Evolutionary conservation across 2,113 vertebrate genomes (phyloP).

Genomic region (Eretmochelys imbricata): DNA sequence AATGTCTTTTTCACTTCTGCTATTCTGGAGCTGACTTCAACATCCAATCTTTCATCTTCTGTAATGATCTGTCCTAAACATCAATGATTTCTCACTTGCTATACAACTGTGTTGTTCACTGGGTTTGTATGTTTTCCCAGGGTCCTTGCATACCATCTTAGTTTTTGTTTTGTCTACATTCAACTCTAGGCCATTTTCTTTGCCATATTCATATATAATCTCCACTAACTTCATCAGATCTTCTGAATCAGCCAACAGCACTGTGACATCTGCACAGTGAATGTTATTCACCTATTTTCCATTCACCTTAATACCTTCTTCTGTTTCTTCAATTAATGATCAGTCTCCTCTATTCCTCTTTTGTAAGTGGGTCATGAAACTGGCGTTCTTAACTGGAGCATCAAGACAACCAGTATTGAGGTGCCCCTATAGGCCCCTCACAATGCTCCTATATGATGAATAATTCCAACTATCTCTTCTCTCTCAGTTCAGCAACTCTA

Average conservation of each 20-base stretch:
- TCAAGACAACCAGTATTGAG: neutral
- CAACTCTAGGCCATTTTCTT: neutral
- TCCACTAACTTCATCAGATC: neutral
- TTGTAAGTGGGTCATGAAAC: neutral
- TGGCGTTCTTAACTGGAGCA: neutral
- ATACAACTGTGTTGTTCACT: neutral
- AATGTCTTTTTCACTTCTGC: neutral
- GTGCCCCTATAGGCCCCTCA: neutral
- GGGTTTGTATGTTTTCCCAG: neutral
- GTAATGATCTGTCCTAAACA: neutral
- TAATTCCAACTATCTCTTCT: neutral
- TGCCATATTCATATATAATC: neutral
- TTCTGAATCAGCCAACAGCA: neutral
- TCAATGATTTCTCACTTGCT: neutral
- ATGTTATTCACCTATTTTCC: neutral
- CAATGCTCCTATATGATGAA: neutral
- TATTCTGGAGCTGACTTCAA: neutral
- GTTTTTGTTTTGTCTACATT: neutral
- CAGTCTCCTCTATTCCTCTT: neutral
- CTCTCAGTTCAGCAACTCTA: neutral
- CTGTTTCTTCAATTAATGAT: neutral
- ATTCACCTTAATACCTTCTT: neutral
- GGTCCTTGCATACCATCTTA: neutral
- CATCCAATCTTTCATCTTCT: neutral
- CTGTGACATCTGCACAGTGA: neutral